These are phyloP conservation scores for Lasioglossum lativentre DNA, from an alignment of 2,888 invertebrate genomes.

Conservation along the genomic window DNA sequence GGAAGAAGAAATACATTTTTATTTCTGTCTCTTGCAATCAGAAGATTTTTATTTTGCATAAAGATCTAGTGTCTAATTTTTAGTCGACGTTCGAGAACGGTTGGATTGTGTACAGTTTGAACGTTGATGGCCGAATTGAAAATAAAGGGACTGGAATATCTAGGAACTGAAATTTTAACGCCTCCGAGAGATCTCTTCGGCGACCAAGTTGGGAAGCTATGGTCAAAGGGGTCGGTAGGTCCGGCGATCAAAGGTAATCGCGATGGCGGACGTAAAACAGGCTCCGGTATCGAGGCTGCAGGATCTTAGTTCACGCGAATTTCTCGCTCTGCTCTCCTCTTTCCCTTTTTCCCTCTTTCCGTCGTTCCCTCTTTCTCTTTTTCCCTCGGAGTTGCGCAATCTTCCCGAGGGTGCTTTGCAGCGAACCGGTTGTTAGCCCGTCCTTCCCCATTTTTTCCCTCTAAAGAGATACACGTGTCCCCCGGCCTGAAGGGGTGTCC, in stretches of 20 bases:
- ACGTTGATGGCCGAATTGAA: background rate
- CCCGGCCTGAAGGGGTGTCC: constrained; percentile 3
- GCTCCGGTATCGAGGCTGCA: constrained; percentile 24
- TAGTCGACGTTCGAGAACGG: too few relatives aligned
- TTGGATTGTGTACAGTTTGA: too few relatives aligned
- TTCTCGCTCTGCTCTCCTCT: constrained; percentile 17
- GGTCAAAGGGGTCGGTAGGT: background rate
- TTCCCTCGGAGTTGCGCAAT: constrained; percentile 56
- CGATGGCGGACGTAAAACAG: constrained; percentile 34
- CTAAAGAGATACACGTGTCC: constrained; percentile 3
- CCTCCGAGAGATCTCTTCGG: background rate
- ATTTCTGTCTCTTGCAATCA: too few relatives aligned
- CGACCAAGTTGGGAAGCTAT: background rate
- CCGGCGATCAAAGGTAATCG: constrained; percentile 42
- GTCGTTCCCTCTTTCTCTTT: background rate
- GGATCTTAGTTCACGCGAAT: constrained; percentile 29
- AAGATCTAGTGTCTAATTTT: too few relatives aligned
- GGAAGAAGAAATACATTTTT: too few relatives aligned
- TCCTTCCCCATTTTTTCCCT: background rate
- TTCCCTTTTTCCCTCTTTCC: background rate
- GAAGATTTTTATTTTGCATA: too few relatives aligned
- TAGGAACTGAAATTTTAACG: background rate
- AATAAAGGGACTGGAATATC: background rate
- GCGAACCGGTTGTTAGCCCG: constrained; percentile 21
- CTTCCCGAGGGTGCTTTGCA: constrained; percentile 45